These are phyloP conservation scores for Ptychadena robeensis DNA, from an alignment of 2,797 vertebrate genomes.

Conservation along the genomic window DNA sequence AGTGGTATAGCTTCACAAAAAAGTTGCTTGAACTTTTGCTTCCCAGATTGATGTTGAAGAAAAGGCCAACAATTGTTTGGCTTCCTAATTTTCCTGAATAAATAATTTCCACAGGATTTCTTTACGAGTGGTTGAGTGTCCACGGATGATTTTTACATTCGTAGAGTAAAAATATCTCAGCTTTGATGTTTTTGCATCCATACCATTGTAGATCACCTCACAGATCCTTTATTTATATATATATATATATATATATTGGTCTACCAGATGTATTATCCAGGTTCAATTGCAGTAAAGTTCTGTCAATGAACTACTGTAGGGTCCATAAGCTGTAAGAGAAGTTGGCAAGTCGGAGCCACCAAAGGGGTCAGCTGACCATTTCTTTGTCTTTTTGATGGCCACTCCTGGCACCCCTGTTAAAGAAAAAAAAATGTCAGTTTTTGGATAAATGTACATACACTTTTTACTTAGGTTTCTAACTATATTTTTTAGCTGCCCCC, in stretches of 20 bases:
- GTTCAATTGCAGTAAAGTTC: constrained; percentile 18
- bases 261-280: constrained; percentile 28
- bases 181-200: constrained; percentile 10
- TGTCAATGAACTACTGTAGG: constrained; percentile 31
- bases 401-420: constrained; percentile 28
- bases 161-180: constrained; percentile 28
- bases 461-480: too few relatives aligned
- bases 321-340: constrained; percentile 5
- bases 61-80: constrained; percentile 12
- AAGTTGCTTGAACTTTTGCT: background rate
- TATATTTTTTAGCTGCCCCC: too few relatives aligned
- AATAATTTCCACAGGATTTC: constrained; percentile 59
- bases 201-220: constrained; percentile 5
- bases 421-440: constrained; percentile 8
- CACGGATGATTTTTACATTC: constrained; percentile 43
- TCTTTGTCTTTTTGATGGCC: constrained; percentile 18
- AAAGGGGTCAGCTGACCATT: background rate
- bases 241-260: too few relatives aligned
- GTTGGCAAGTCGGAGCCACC: constrained; percentile 36
- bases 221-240: constrained; percentile 27
- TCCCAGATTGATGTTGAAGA: constrained; percentile 12
- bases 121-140: constrained; percentile 56
- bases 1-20: constrained; percentile 19
- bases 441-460: too few relatives aligned
- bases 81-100: constrained; percentile 49